These are phyloP conservation scores for Lucifuga dentata DNA, from an alignment of 2,113 vertebrate species.

Conservation along the genomic window DNA sequence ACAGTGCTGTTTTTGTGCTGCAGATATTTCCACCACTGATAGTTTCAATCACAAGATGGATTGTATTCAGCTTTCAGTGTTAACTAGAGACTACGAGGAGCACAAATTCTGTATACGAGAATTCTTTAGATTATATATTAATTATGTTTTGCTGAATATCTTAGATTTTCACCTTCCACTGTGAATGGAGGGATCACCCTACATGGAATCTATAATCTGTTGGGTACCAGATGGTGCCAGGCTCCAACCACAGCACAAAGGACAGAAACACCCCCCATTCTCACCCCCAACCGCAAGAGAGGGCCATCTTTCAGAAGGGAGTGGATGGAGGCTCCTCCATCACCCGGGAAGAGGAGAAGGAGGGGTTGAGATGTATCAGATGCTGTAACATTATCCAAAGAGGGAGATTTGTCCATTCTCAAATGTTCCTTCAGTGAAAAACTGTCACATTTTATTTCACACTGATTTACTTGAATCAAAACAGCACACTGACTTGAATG, in stretches of 20 bases:
- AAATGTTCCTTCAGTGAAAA: no score
- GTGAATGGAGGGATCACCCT: constrained; percentile 8
- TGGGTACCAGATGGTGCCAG: constrained; percentile 73
- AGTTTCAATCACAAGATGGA: constrained; percentile 9
- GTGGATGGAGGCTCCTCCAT: constrained; percentile 13
- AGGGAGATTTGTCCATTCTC: not conserved
- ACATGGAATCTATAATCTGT: constrained; percentile 41
- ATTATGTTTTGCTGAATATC: not conserved
- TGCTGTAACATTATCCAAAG: constrained; percentile 38
- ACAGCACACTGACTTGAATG: constrained; percentile 16
- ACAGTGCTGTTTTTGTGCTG: constrained; percentile 64
- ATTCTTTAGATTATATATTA: not conserved
- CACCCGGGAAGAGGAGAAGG: not conserved
- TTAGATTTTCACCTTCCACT: not conserved
- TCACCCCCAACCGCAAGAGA: no score
- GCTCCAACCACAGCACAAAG: constrained; percentile 70
- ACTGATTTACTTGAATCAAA: not conserved
- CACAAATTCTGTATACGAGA: not conserved
- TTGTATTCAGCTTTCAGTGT: not conserved
- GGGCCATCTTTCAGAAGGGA: constrained; percentile 51
- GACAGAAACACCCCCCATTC: constrained; percentile 36
- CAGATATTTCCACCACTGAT: constrained; percentile 18
- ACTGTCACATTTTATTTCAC: not conserved
- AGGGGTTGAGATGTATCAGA: constrained; percentile 31
- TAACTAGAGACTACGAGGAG: not conserved